These are phyloP conservation scores for Eupeodes luniger DNA, from an alignment of 2,888 invertebrate species.

Conservation along the genomic window DNA sequence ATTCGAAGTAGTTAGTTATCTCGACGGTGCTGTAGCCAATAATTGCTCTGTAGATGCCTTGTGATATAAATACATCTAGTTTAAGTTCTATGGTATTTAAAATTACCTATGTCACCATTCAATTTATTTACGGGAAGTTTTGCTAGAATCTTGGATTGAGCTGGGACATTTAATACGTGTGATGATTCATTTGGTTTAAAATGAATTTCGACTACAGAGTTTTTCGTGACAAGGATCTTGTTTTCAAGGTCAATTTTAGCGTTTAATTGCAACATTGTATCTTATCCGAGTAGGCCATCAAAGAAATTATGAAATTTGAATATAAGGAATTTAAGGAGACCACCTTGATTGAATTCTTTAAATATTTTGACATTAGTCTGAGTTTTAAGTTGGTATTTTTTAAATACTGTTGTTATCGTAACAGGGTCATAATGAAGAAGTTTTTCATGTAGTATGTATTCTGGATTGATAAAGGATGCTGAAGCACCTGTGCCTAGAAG, in stretches of 20 bases:
- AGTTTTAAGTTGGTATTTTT: conserved; percentile 28
- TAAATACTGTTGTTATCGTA: conserved; percentile 42
- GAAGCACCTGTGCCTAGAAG: conserved; percentile 54
- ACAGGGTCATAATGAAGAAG: conserved; percentile 41
- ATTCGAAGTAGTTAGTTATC: background rate
- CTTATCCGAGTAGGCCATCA: conserved; percentile 38
- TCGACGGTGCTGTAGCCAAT: background rate
- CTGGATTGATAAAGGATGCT: conserved; percentile 66
- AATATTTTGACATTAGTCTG: conserved; percentile 23
- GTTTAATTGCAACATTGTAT: conserved; percentile 26
- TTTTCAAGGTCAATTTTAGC: conserved; percentile 41
- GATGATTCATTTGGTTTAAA: conserved; percentile 17
- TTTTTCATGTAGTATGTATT: conserved; percentile 41
- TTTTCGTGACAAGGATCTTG: conserved; percentile 18
- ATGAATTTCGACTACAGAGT: conserved; percentile 1
- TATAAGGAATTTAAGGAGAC: conserved; percentile 34
- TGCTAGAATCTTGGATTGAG: too few relatives aligned
- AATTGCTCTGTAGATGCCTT: background rate
- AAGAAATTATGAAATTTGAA: conserved; percentile 49
- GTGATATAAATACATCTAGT: too few relatives aligned
- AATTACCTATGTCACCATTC: too few relatives aligned
- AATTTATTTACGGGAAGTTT: too few relatives aligned
- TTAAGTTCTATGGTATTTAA: too few relatives aligned
- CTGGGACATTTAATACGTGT: too few relatives aligned
- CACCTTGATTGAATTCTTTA: conserved; percentile 34